phyloP scores from a whole-genome alignment of 2,113 vertebrate species.

The Scatophagus argus region DNA sequence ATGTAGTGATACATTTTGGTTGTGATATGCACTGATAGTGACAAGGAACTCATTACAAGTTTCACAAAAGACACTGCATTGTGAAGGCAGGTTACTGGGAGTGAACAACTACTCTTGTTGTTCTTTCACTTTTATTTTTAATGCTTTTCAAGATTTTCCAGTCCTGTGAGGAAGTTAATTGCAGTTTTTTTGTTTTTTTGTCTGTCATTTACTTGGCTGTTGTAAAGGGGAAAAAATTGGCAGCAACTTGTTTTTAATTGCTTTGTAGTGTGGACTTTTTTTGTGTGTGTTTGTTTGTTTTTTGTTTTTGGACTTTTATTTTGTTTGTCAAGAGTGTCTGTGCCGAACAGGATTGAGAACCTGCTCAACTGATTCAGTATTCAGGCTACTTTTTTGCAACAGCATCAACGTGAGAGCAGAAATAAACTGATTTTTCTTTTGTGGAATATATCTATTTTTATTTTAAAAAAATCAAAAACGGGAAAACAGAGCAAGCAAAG shows the following conservation, averaged over 20 bases:
- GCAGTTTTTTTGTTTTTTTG: background rate
- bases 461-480: background rate
- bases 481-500: background rate
- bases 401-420: background rate
- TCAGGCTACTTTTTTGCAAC: background rate
- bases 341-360: slow-evolving; percentile 54
- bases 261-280: too few relatives aligned
- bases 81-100: background rate
- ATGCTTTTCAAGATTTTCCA: slow-evolving; percentile 58
- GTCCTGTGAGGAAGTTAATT: slow-evolving; percentile 16
- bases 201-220: slow-evolving; percentile 7
- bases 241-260: too few relatives aligned
- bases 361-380: slow-evolving; percentile 39
- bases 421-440: background rate
- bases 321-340: background rate
- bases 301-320: too few relatives aligned
- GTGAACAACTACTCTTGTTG: background rate
- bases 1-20: background rate
- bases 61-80: background rate
- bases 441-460: too few relatives aligned
- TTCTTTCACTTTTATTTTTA: slow-evolving; percentile 30
- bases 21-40: background rate
- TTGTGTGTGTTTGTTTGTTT: too few relatives aligned
- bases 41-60: background rate
- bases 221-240: slow-evolving; percentile 1